phyloP scores from a whole-genome alignment of 2,113 vertebrate species.

The Silurus glanis region DNA sequence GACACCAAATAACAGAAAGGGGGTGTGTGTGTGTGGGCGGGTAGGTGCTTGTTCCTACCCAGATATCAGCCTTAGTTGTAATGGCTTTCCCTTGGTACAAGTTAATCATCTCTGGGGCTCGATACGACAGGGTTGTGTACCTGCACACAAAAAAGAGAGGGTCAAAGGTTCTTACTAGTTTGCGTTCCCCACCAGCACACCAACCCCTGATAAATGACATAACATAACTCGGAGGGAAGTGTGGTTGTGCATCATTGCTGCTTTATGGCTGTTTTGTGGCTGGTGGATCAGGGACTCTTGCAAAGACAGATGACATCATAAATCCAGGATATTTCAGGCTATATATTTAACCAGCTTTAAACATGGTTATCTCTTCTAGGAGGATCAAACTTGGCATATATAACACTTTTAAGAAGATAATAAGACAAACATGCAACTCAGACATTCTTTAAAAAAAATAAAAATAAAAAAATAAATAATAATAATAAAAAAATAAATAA shows the following conservation, averaged over 20 bases:
- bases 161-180: constrained; percentile 3
- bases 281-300: neutral
- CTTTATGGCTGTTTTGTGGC: neutral
- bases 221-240: neutral
- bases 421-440: neutral
- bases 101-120: constrained; percentile 98
- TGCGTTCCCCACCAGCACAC: neutral
- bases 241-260: neutral
- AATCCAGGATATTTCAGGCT: neutral
- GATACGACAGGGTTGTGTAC: constrained; percentile 95
- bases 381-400: neutral
- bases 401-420: neutral
- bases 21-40: neutral
- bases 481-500: too few species aligned
- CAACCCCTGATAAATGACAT: neutral
- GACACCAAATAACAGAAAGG: neutral
- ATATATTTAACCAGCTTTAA: neutral
- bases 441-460: neutral
- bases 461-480: neutral
- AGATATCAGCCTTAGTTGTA: constrained; percentile 98
- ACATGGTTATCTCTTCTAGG: neutral
- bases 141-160: constrained; percentile 63
- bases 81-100: constrained; percentile 93
- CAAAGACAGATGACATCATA: neutral
- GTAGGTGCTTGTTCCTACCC: constrained; percentile 76